Base-by-base conservation (phyloP, 2,888 invertebrate genomes). In the Tetanocera ferruginea region DNA sequence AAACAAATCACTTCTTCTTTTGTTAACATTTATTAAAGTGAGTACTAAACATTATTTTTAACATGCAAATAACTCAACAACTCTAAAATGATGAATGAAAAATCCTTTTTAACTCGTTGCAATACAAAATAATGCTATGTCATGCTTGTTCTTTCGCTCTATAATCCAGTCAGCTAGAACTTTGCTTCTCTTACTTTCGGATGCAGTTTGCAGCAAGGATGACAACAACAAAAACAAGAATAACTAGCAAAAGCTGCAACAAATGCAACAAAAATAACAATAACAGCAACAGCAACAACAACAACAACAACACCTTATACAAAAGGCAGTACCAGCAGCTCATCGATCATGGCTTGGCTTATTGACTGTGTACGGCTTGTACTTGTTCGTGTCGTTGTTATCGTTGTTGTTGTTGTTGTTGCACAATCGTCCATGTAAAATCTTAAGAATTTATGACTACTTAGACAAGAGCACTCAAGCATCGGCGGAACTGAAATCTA, bases 261-360 rank as follows among this genome's bases (percentile, higher is more conserved):
- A 71, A 52, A 31, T 14, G 31, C 51, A 52, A 23, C 49, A 23
- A 67, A 34, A 19, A 17, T 43, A 8, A 3, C 51, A 23, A 51
- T 14, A 52, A 9, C 14, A 1, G 28, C 51, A 23, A 11, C 51
- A 17, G n/a, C n/a, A n/a, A n/a, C n/a, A n/a, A n/a, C n/a, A 8
- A 4, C 43, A 9, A 19, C 9, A 28, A n/a, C 23, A 25, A 25
- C 31, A 25, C 23, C n/a, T 28, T 5, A 43, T 28, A 28, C 62
- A 28, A 31, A 17, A 17, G n/a, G 28, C 28, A 62, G 57, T 19
- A 11, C 5, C 28, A 72, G 31, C 19, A 62, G 62, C 64, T 66
- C 74, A 64, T 75, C 64, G 64, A 64, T 75, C 74, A 75, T 37
- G 37, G 43, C 43, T 57, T 60, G 60, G 60, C 72, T 57, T 60